Base-by-base conservation (phyloP, 2,113 vertebrate genomes). In the Larimichthys polyactis region DNA sequence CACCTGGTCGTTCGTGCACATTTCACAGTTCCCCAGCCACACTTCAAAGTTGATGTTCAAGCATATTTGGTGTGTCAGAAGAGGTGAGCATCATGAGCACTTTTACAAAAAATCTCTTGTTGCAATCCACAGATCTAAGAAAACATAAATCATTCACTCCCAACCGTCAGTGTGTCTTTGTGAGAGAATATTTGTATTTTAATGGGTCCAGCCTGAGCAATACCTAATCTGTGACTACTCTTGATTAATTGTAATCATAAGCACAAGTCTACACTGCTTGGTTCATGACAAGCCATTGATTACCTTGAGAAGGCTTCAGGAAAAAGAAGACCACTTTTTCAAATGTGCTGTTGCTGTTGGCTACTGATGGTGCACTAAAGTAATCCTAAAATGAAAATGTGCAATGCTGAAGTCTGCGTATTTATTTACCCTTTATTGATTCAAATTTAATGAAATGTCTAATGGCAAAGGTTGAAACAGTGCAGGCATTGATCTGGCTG, bases 361-460 rank as follows among this genome's bases (percentile, higher is more conserved):
- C 82, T 69, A 16, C 64, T 79, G 77, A 89, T 52, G 22, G 57
- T 48, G n/a, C 49, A 84, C 81, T 79, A 69, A 85, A 83, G 79
- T 69, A 83, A 84, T 90, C 80, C 76, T 22, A 32, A 89, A 43
- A 83, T 89, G 79, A 91, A 92, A 87, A 89, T 89, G 78, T 93
- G 82, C 29, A 64, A 84, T 88, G 78, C 87, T 82, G 81, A 89
- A 82, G 87, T 85, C 75, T 83, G 75, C 32, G 16, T 92, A 82
- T 92, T 92, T 94, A 85, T 92, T 86, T 90, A 83, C 72, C 20
- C 81, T 82, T 89, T 91, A 88, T 90, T 94, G 83, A 89, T 89
- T 90, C 83, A 91, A 75, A 87, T 79, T 78, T 92, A 94, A 94
- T 88, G 86, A 94, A 93, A 93, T 87, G 90, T 92, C 91, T 89